Evolutionary conservation across 2,797 vertebrate species (phyloP).

Genomic region (Cyprinella venusta): DNA sequence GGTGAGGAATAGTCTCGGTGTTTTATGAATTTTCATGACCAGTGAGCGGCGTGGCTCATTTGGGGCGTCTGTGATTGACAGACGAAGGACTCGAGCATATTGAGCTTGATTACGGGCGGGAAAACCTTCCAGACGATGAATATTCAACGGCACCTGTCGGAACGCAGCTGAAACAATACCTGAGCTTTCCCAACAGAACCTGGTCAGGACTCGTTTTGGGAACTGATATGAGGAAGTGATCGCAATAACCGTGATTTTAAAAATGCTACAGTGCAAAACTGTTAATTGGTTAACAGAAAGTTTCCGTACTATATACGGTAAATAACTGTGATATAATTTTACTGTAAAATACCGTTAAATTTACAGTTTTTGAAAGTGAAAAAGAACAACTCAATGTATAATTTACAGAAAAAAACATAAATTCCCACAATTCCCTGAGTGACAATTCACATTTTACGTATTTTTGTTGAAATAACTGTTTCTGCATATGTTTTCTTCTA

Average conservation of each 20-base stretch:
- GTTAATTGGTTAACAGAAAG: no score
- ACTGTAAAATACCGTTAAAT: no score
- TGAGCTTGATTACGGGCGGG: conserved; percentile 57
- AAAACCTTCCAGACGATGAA: conserved; percentile 56
- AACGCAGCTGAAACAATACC: conserved; percentile 22
- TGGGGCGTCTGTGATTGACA: conserved; percentile 51
- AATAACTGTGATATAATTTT: no score
- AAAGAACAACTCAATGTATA: no score
- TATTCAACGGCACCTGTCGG: conserved; percentile 62
- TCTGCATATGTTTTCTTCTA: no score
- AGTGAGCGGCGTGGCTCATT: conserved; percentile 31
- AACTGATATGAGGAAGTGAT: not conserved
- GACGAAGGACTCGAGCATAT: conserved; percentile 51
- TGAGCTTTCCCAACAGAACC: not conserved
- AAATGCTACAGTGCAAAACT: no score
- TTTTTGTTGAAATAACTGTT: no score
- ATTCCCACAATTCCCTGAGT: no score
- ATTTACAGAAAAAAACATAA: no score
- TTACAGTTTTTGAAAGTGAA: no score
- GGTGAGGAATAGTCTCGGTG: conserved; percentile 16
- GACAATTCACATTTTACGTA: no score
- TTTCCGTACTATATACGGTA: no score
- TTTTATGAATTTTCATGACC: conserved; percentile 49
- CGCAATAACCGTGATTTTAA: not conserved
- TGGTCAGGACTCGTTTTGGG: not conserved